Evolutionary conservation across 2,113 vertebrate species (phyloP).

Genomic region (Scophthalmus maximus): DNA sequence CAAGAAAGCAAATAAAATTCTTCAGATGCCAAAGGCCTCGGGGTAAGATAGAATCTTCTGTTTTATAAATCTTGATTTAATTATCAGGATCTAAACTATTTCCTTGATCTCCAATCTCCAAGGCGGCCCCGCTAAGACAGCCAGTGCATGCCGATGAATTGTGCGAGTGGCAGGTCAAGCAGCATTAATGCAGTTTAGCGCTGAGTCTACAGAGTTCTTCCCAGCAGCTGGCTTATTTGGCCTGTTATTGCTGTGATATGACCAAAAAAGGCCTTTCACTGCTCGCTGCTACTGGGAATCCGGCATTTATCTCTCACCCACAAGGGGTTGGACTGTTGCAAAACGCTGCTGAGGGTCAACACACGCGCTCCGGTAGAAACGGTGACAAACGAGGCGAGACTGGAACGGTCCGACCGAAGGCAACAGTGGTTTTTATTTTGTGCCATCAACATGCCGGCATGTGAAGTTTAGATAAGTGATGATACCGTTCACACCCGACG

Average conservation of each 20-base stretch:
- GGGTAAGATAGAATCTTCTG: neutral
- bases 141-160: slow-evolving; percentile 28
- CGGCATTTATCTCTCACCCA: slow-evolving; percentile 46
- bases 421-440: neutral
- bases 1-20: slow-evolving; percentile 44
- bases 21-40: neutral
- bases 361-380: neutral
- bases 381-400: slow-evolving; percentile 1
- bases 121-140: slow-evolving; percentile 12
- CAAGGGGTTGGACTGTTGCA: slow-evolving; percentile 30
- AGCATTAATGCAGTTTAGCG: slow-evolving; percentile 49
- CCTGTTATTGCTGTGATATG: slow-evolving; percentile 57
- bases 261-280: slow-evolving; percentile 74
- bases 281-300: slow-evolving; percentile 51
- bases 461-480: neutral
- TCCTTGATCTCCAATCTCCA: slow-evolving; percentile 28
- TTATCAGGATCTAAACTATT: slow-evolving; percentile 41
- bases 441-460: neutral
- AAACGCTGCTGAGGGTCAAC: slow-evolving; percentile 49
- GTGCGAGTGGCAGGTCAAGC: slow-evolving; percentile 47
- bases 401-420: neutral
- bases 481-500: neutral
- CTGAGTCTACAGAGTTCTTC: slow-evolving; percentile 57
- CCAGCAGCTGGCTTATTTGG: slow-evolving; percentile 62
- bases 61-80: slow-evolving; percentile 47